These are phyloP conservation scores for Diaprepes abbreviatus DNA, from an alignment of 2,888 invertebrate genomes.

Conservation along the genomic window DNA sequence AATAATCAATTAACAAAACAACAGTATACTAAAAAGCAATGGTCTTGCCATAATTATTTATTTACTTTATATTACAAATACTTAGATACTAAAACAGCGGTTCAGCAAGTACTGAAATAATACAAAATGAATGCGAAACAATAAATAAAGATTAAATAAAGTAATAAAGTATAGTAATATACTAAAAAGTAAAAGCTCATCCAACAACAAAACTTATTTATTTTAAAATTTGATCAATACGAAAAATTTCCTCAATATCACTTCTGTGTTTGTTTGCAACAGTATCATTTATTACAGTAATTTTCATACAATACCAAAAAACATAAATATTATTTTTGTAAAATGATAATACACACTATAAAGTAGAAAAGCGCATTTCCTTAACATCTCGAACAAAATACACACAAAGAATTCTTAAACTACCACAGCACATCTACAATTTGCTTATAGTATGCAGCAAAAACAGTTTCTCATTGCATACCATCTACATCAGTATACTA, in stretches of 20 bases:
- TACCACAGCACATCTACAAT: no score
- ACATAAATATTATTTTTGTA: no score
- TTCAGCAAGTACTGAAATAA: constrained; percentile 16
- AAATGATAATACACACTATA: no score
- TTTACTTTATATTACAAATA: constrained; percentile 17
- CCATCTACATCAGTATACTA: background rate
- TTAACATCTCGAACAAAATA: no score
- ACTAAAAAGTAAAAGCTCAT: constrained; percentile 21
- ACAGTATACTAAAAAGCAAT: constrained; percentile 13
- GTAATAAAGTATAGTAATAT: constrained; percentile 28
- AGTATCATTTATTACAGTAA: no score
- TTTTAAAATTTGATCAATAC: no score
- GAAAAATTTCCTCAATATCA: no score
- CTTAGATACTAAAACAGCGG: constrained; percentile 19
- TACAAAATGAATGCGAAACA: constrained; percentile 21
- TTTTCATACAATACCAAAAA: no score
- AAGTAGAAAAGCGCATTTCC: no score
- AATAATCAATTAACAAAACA: constrained; percentile 6
- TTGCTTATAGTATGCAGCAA: background rate
- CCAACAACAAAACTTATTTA: constrained; percentile 9
- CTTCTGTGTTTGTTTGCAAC: no score
- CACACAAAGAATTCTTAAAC: background rate
- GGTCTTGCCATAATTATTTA: constrained; percentile 9
- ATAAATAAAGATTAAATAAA: constrained; percentile 25
- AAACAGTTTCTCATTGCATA: background rate